phyloP scores from a whole-genome alignment of 2,888 invertebrate species.

The Stenodema calcarata region DNA sequence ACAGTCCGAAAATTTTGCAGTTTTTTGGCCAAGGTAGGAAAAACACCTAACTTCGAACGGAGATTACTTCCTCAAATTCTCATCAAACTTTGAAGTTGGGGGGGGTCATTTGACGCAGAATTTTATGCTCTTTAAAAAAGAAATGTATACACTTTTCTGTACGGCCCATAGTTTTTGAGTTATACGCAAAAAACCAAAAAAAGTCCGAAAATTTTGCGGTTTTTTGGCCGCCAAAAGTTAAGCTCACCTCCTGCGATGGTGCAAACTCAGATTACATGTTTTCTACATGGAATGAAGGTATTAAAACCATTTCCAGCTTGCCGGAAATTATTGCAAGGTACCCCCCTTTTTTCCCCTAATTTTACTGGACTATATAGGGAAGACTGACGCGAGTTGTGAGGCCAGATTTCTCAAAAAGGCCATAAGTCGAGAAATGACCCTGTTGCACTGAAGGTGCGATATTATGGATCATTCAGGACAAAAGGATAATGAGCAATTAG shows the following conservation, averaged over 20 bases:
- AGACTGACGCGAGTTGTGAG: too few species aligned
- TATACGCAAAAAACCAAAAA: neutral
- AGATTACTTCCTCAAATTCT: neutral
- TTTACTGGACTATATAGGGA: neutral
- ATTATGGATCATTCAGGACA: too few species aligned
- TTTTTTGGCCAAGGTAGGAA: neutral
- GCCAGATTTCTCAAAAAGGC: too few species aligned
- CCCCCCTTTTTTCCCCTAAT: neutral
- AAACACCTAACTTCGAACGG: neutral
- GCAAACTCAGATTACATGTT: conserved; percentile 4
- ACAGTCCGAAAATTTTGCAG: neutral
- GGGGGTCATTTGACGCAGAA: neutral
- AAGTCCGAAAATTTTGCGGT: neutral
- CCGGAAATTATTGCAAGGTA: neutral
- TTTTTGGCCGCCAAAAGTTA: conserved; percentile 1
- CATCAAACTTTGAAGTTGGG: neutral
- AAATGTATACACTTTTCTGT: neutral
- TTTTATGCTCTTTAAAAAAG: conserved; percentile 1
- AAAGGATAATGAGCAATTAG: too few species aligned
- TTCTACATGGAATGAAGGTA: neutral
- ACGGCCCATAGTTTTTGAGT: neutral
- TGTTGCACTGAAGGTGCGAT: too few species aligned
- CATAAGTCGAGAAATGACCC: too few species aligned
- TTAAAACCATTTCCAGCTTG: conserved; percentile 1
- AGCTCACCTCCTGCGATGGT: conserved; percentile 11